Base-by-base conservation (phyloP, 1,140 invertebrate species). In the Probaryconus sp. region DNA sequence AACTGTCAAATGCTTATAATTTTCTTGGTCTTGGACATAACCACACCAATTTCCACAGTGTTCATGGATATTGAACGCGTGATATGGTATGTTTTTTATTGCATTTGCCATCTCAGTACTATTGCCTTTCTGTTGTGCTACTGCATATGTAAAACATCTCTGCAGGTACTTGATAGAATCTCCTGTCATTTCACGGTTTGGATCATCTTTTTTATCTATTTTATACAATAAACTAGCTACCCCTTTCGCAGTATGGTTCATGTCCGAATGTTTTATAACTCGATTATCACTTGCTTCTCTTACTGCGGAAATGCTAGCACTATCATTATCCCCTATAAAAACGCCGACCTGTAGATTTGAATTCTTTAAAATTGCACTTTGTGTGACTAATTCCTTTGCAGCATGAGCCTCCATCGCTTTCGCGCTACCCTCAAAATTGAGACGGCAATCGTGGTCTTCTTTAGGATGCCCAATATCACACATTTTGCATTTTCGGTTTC, bases 311-410 rank as follows among this genome's bases (percentile, higher is more conserved):
- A 73, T 65, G 37, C 45, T 31, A 21, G 60, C 48, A 35, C 61
- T 68, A 43, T 76, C 72, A 40, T 65, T 65, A 30, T 76, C 67
- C 6, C 35, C 55, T 13, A 76, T 76, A 9, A 76, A 21, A 10
- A 69, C 45, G 13, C 65, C 67, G 16, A 70, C 31, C 53, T 70
- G 16, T 18, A 76, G 3, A 20, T 71, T 53, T 6, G 21, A 47
- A 6, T n/a, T 26, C 14, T 7, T 10, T 11, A 71, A 56, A 55
- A 68, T 56, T n/a, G 4, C 5, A 47, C 71, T 68, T n/a, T 72
- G 35, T 24, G 31, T 28, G n/a, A 45, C 45, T 13, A 72, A 43
- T 18, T 20, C 2, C 9, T 40, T 14, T 2, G 50, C 68, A 4
- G 38, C 61, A 13, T 45, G 7, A 1, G 51, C 18, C n/a, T 55